Conservation (phyloP, 2,797 vertebrate species). For the Diplodus sargus region DNA sequence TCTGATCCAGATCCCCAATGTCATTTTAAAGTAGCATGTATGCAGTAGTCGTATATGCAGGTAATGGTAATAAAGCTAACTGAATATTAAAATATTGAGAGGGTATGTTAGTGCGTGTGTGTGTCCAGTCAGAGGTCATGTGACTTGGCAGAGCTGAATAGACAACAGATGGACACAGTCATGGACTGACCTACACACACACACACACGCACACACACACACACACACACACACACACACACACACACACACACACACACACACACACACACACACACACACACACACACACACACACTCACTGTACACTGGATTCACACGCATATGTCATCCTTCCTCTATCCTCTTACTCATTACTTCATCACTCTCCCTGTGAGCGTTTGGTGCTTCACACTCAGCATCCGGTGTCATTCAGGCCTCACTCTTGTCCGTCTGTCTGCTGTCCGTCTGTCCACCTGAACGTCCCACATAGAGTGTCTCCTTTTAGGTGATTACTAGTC, state of each 20-base stretch:
- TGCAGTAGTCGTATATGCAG: constrained; percentile 21
- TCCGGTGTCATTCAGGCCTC: constrained; percentile 51
- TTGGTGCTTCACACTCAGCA: constrained; percentile 45
- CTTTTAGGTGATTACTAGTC: neutral
- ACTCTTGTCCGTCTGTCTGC: constrained; percentile 23
- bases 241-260: constrained; percentile 26
- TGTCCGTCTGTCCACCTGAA: constrained; percentile 29
- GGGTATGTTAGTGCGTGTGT: constrained; percentile 17
- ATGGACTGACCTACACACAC: constrained; percentile 58
- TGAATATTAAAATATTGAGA: constrained; percentile 11
- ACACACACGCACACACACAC: constrained; percentile 31
- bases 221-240: constrained; percentile 27
- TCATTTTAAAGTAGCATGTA: neutral
- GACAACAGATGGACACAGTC: constrained; percentile 69
- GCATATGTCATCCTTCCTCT: constrained; percentile 55
- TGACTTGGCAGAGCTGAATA: constrained; percentile 56
- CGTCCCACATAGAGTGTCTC: neutral
- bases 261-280: constrained; percentile 22
- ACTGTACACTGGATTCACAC: constrained; percentile 22
- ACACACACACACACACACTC: constrained; percentile 22
- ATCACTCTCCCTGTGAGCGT: constrained; percentile 65
- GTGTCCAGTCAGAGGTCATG: constrained; percentile 49
- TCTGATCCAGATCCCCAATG: constrained; percentile 10
- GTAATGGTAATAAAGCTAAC: constrained; percentile 20
- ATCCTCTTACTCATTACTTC: constrained; percentile 71